Evolutionary conservation across 2,888 invertebrate species (phyloP).

Genomic region (Dryocosmus kuriphilus): DNA sequence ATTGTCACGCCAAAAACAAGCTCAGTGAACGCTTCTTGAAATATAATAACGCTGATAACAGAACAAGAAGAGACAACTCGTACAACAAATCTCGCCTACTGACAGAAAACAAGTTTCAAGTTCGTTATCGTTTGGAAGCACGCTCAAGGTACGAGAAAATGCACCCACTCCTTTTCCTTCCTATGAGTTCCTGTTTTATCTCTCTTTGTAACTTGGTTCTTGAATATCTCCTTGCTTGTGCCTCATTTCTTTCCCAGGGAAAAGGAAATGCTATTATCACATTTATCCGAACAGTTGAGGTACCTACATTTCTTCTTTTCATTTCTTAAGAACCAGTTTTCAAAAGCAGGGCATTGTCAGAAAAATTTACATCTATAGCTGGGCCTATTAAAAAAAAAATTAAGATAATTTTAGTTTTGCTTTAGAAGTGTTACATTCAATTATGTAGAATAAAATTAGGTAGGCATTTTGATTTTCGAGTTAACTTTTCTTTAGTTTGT

Average conservation of each 20-base stretch:
- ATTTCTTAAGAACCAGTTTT: neutral
- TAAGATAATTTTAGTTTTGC: too few relatives aligned
- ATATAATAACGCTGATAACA: constrained; percentile 24
- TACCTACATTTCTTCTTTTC: neutral
- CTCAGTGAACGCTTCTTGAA: constrained; percentile 24
- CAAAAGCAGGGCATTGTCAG: neutral
- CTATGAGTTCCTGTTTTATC: constrained; percentile 28
- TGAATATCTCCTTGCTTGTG: constrained; percentile 3
- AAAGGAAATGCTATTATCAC: constrained; percentile 18
- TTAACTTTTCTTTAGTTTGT: neutral
- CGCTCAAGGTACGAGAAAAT: constrained; percentile 11
- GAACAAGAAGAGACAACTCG: constrained; percentile 8
- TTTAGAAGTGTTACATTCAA: too few relatives aligned
- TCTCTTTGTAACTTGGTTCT: constrained; percentile 5
- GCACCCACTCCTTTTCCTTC: constrained; percentile 19
- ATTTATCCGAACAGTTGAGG: neutral
- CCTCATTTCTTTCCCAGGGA: constrained; percentile 1
- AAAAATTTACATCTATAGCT: neutral
- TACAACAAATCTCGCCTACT: constrained; percentile 22
- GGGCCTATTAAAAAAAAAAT: neutral
- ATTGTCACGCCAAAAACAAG: neutral
- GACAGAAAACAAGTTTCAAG: constrained; percentile 32
- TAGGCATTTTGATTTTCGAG: neutral
- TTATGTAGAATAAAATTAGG: neutral
- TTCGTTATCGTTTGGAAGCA: constrained; percentile 33